phyloP scores from a whole-genome alignment of 2,113 vertebrate genomes.

The Thinocorus orbignyianus region DNA sequence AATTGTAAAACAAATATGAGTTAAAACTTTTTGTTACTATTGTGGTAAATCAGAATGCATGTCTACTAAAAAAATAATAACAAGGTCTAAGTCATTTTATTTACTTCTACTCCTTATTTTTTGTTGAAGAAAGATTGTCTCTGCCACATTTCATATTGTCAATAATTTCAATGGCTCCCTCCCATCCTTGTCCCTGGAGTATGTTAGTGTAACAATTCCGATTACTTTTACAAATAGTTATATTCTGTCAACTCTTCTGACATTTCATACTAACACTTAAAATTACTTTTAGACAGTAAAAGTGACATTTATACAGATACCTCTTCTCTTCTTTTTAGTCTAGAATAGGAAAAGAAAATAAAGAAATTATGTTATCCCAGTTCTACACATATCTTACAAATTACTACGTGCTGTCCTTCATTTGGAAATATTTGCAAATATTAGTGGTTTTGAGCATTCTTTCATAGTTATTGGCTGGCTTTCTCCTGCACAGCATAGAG shows the following conservation, averaged over 20 bases:
- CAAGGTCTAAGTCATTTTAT: background rate
- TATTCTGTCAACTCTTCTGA: slow-evolving; percentile 62
- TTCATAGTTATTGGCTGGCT: slow-evolving; percentile 1
- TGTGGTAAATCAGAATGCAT: background rate
- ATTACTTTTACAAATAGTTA: slow-evolving; percentile 62
- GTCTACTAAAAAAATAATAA: background rate
- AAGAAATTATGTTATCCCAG: slow-evolving; percentile 55
- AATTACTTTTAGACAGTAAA: slow-evolving; percentile 62
- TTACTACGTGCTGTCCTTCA: slow-evolving; percentile 15
- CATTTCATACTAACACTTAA: slow-evolving; percentile 63
- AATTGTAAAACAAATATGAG: background rate
- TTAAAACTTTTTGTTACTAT: background rate
- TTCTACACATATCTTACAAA: slow-evolving; percentile 59
- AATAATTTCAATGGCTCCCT: slow-evolving; percentile 24
- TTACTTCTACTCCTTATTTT: background rate
- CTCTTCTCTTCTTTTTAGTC: slow-evolving; percentile 31
- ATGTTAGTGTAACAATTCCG: slow-evolving; percentile 28
- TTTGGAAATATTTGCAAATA: slow-evolving; percentile 46
- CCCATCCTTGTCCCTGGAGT: background rate
- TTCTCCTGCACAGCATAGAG: background rate
- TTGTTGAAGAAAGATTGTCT: slow-evolving; percentile 66
- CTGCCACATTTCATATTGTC: slow-evolving; percentile 40
- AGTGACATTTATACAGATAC: slow-evolving; percentile 63
- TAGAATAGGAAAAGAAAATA: slow-evolving; percentile 62
- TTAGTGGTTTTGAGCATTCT: slow-evolving; percentile 22